Base-by-base conservation (phyloP, 2,797 vertebrate genomes). In the Thalassophryne amazonica region DNA sequence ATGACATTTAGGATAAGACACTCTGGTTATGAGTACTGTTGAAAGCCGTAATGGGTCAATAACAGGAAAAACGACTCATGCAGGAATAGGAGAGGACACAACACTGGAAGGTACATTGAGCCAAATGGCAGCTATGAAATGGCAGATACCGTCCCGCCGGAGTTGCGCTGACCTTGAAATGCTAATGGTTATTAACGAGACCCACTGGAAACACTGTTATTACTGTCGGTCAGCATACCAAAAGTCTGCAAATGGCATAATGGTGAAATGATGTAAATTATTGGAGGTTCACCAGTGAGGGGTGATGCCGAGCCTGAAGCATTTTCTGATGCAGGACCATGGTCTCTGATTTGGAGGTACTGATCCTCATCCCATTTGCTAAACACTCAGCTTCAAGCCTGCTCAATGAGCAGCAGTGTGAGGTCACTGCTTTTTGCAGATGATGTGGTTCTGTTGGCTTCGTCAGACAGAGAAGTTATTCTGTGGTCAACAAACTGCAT, bases 221-320 rank as follows among this genome's bases (percentile, higher is more conserved):
- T 69, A 72, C 56, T 51, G 18, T 40, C 24, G 15, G 40, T 60
- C 46, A 16, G 31, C 32, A 2, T 4, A 60, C 56, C 70, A 45
- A 63, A 72, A 73, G 36, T 31, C 57, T 65, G 39, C 13, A 18
- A 50, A 57, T 2, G 39, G 54, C 51, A 82, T 83, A 76, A 84
- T 86, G 74, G 50, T 82, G 39, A 58, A 70, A 79, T 87, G 85
- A 83, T 79, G 75, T 69, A 82, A 85, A 87, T 88, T 69, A 75
- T 79, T 74, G 64, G 69, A 60, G 72, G 27, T 30, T 61, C 51
- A 32, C 16, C 18, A 16, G 58, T 18, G 37, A 31, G 60, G 51
- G 64, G 68, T 30, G 51, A 45, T 18, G 45, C 61, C 71, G 60
- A 69, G 42, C 59, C 50, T 19, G 67, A 73, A 34, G 73, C 76